Conservation (phyloP, 2,113 vertebrate species). For the Xiphophorus hellerii region DNA sequence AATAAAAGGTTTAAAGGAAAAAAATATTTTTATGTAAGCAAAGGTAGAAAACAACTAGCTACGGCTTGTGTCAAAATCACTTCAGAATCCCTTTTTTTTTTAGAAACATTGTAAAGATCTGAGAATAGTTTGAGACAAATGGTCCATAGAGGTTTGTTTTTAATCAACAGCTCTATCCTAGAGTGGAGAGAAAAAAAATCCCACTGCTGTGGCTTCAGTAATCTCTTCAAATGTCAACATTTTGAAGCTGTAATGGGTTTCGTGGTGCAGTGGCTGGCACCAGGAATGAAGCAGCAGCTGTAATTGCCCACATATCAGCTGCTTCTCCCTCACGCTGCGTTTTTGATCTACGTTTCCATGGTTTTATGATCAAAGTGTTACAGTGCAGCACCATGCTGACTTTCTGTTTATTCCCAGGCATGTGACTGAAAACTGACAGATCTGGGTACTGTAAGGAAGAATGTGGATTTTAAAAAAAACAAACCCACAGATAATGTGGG, state of each 20-base stretch:
- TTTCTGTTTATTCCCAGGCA: slow-evolving; percentile 11
- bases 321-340: slow-evolving; percentile 30
- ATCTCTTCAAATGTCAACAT: neutral
- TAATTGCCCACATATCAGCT: slow-evolving; percentile 66
- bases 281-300: slow-evolving; percentile 47
- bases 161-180: neutral
- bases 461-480: neutral
- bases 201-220: neutral
- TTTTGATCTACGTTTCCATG: slow-evolving; percentile 67
- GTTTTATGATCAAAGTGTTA: slow-evolving; percentile 65
- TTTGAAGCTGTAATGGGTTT: slow-evolving; percentile 4
- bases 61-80: neutral
- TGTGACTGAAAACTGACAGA: neutral
- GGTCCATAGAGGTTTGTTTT: neutral
- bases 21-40: neutral
- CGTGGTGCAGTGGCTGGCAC: slow-evolving; percentile 22
- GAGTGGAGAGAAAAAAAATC: neutral
- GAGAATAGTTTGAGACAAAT: neutral
- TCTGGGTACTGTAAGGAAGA: neutral
- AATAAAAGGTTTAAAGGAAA: neutral
- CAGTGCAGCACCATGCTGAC: slow-evolving; percentile 17
- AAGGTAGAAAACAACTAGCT: neutral
- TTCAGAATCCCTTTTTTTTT: too few relatives aligned
- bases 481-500: slow-evolving; percentile 9
- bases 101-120: neutral